Evolutionary conservation across 2,797 vertebrate species (phyloP).

Genomic region (Sebastes steindachneri): DNA sequence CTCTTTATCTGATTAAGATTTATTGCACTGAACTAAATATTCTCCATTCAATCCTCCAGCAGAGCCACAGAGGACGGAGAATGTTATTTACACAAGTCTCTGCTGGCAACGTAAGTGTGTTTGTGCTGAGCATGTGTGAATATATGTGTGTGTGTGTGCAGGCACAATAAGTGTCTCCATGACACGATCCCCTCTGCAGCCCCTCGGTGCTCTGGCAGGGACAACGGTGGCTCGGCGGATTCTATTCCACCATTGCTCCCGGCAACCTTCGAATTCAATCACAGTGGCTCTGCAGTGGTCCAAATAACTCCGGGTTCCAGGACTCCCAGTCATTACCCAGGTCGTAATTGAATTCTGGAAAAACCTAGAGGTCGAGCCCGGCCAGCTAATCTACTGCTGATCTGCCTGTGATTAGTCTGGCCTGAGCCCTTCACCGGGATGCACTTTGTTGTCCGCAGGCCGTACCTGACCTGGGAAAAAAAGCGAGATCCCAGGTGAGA

Average conservation of each 20-base stretch:
- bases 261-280: constrained; percentile 80
- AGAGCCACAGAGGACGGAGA: constrained; percentile 51
- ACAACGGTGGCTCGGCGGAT: constrained; percentile 59
- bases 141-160: constrained; percentile 17
- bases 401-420: constrained; percentile 81
- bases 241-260: constrained; percentile 69
- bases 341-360: constrained; percentile 79
- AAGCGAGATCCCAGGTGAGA: constrained; percentile 53
- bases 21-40: constrained; percentile 73
- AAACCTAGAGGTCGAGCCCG: constrained; percentile 76
- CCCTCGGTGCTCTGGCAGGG: constrained; percentile 47
- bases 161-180: constrained; percentile 37
- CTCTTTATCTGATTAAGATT: constrained; percentile 73
- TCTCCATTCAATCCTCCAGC: constrained; percentile 55
- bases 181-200: constrained; percentile 55
- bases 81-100: constrained; percentile 68
- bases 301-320: constrained; percentile 81
- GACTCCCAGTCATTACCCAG: constrained; percentile 77
- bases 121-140: constrained; percentile 26
- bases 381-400: constrained; percentile 81
- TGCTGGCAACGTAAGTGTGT: constrained; percentile 60
- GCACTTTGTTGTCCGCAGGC: constrained; percentile 65
- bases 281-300: constrained; percentile 68
- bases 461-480: constrained; percentile 63
- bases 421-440: constrained; percentile 56